Conservation (phyloP, 2,797 vertebrate genomes). For the Cephalopachus bancanus region DNA sequence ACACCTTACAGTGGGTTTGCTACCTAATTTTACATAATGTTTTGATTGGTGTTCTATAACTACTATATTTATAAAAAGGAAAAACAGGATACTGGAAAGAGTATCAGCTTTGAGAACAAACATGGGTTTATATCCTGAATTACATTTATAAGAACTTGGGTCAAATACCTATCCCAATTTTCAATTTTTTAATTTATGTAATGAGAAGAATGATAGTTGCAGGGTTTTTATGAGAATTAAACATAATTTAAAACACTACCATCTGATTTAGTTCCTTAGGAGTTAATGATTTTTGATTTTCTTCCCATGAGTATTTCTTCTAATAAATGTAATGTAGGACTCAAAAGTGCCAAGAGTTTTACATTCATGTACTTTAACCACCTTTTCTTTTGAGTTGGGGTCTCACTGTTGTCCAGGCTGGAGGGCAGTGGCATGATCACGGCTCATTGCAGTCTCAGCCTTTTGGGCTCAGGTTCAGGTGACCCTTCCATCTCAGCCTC, state of each 20-base stretch:
- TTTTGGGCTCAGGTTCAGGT: too few relatives aligned
- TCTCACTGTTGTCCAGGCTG: too few relatives aligned
- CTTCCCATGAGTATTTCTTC: slow-evolving; percentile 21
- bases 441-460: too few relatives aligned
- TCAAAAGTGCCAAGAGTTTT: background rate
- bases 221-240: slow-evolving; percentile 33
- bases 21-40: background rate
- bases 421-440: too few relatives aligned
- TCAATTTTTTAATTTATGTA: slow-evolving; percentile 44
- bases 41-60: background rate
- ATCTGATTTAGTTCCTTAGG: slow-evolving; percentile 47
- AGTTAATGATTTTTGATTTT: slow-evolving; percentile 38
- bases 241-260: slow-evolving; percentile 46
- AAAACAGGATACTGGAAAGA: slow-evolving; percentile 16
- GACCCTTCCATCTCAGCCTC: too few relatives aligned
- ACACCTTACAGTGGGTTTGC: background rate
- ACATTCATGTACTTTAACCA: background rate
- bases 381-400: background rate
- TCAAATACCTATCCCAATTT: background rate
- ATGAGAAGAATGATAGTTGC: background rate
- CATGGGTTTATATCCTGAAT: background rate
- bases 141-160: background rate
- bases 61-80: slow-evolving; percentile 17
- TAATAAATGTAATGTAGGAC: slow-evolving; percentile 17
- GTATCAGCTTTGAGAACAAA: slow-evolving; percentile 1